Evolutionary conservation across 2,113 vertebrate genomes (phyloP).

Genomic region (Mola mola): DNA sequence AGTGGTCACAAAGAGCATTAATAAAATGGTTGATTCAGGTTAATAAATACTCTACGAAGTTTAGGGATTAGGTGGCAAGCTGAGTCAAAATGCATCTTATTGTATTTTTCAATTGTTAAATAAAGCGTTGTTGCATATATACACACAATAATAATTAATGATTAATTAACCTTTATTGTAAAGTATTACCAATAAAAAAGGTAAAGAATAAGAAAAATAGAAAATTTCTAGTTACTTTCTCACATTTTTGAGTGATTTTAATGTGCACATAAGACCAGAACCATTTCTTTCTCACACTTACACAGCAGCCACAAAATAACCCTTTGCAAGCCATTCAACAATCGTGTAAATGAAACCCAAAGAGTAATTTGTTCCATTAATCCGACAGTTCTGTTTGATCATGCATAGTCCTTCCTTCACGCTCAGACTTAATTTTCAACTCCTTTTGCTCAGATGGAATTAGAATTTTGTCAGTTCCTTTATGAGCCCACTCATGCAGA

Average conservation of each 20-base stretch:
- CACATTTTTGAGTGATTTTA: slow-evolving; percentile 23
- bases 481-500: slow-evolving; percentile 13
- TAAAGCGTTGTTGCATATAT: no score
- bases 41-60: no score
- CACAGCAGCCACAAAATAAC: slow-evolving; percentile 14
- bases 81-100: no score
- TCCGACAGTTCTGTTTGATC: slow-evolving; percentile 45
- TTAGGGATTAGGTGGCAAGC: no score
- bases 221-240: background rate
- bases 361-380: slow-evolving; percentile 38
- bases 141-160: no score
- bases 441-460: slow-evolving; percentile 27
- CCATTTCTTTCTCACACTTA: slow-evolving; percentile 27
- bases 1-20: no score
- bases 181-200: no score
- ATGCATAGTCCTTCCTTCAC: slow-evolving; percentile 1
- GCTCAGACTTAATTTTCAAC: slow-evolving; percentile 32
- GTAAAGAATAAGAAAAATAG: background rate
- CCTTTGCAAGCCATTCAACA: slow-evolving; percentile 39
- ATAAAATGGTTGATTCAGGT: no score
- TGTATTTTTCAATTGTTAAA: no score
- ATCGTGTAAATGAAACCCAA: slow-evolving; percentile 36
- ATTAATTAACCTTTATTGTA: no score
- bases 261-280: slow-evolving; percentile 7
- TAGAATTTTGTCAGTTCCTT: slow-evolving; percentile 30